Conservation (phyloP, 1,140 invertebrate species). For the Caenorhabditis briggsae region DNA sequence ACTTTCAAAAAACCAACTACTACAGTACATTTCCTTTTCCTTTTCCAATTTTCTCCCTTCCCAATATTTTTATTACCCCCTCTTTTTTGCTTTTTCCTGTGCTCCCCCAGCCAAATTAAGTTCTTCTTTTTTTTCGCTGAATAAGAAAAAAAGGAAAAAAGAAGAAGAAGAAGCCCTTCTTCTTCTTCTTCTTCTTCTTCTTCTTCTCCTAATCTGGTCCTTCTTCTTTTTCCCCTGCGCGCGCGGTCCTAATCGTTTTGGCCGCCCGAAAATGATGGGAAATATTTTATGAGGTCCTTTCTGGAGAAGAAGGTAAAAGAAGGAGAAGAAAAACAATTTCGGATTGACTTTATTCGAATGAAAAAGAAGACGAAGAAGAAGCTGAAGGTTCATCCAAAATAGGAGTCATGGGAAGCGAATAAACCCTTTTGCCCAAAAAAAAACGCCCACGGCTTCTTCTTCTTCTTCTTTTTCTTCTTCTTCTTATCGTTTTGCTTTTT, state of each 20-base stretch:
- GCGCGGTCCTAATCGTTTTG: conserved; percentile 29
- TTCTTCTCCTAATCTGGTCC: conserved; percentile 46
- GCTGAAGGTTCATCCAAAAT: background rate
- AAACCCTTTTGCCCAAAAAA: background rate
- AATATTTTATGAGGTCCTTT: conserved; percentile 8
- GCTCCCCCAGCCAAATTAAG: conserved; percentile 12
- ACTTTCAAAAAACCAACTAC: too few relatives aligned
- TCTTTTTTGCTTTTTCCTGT: background rate
- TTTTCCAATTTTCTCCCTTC: background rate
- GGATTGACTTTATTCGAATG: conserved; percentile 32
- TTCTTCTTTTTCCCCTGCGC: background rate
- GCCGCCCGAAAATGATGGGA: background rate
- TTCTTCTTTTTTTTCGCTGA: conserved; percentile 11
- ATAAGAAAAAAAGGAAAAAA: background rate
- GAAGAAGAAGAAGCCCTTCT: background rate
- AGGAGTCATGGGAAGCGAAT: background rate
- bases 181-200: background rate
- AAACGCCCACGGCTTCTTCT: conserved; percentile 5
- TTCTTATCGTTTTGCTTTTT: too few relatives aligned
- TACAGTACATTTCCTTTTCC: too few relatives aligned
- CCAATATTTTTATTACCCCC: background rate
- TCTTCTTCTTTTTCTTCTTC: too few relatives aligned
- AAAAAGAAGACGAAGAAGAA: conserved; percentile 4
- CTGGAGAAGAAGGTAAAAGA: background rate
- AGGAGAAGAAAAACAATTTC: conserved; percentile 39